phyloP scores from a whole-genome alignment of 2,113 vertebrate species.

The Pseudorasbora parva region DNA sequence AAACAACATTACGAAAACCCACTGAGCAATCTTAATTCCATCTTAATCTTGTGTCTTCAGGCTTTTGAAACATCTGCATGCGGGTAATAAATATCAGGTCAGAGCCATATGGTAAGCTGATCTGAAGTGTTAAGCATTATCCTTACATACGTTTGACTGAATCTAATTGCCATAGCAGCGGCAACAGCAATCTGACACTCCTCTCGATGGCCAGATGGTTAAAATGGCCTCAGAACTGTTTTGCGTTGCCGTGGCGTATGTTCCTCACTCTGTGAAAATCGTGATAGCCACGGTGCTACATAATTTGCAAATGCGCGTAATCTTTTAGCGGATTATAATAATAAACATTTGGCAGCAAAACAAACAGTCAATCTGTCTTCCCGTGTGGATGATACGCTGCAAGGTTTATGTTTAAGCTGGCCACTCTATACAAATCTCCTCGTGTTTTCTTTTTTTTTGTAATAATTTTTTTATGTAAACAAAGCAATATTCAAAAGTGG shows the following conservation, averaged over 20 bases:
- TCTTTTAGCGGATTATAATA: conserved; percentile 57
- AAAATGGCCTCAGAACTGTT: conserved; percentile 56
- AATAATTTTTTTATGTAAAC: no score
- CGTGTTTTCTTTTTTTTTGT: no score
- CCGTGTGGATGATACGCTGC: conserved; percentile 25
- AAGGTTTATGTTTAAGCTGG: conserved; percentile 28
- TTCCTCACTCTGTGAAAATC: conserved; percentile 42
- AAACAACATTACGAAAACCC: conserved; percentile 11
- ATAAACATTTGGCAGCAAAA: conserved; percentile 56
- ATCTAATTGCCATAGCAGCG: conserved; percentile 38
- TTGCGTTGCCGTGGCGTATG: conserved; percentile 56
- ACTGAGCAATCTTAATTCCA: conserved; percentile 23
- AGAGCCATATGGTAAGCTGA: conserved; percentile 53
- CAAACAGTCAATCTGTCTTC: conserved; percentile 55
- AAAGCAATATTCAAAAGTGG: conserved; percentile 20
- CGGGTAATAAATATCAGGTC: conserved; percentile 30
- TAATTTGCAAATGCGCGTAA: conserved; percentile 49
- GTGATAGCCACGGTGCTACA: conserved; percentile 42
- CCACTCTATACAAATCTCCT: conserved; percentile 39
- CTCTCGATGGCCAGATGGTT: conserved; percentile 65
- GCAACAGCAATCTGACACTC: conserved; percentile 53
- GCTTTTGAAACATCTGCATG: conserved; percentile 25
- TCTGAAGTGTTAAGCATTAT: conserved; percentile 45
- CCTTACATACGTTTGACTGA: conserved; percentile 39
- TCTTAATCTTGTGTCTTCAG: conserved; percentile 21